These are phyloP conservation scores for Porites lobata DNA, from an alignment of 92 coral and sea anemone species.

Conservation along the genomic window DNA sequence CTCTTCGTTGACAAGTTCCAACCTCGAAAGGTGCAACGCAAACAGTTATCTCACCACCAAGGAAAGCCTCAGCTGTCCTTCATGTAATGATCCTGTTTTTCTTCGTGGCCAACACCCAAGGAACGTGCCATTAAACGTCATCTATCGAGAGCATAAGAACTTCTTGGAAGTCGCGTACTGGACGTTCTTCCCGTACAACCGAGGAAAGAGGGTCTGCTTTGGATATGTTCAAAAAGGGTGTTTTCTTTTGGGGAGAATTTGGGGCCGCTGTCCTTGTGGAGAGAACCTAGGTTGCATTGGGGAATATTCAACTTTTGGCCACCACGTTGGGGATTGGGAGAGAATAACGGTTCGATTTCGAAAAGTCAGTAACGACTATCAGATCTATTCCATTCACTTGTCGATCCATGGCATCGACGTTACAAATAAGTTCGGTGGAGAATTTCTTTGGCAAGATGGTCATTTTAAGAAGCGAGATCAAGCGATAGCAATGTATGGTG, in stretches of 20 bases:
- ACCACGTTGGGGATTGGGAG: conserved; percentile 35
- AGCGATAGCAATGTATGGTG: conserved; percentile 13
- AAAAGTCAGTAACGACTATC: conserved; percentile 16
- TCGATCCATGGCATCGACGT: background rate
- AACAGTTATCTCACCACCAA: background rate
- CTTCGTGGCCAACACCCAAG: conserved; percentile 42
- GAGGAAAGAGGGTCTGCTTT: conserved; percentile 60
- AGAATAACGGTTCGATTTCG: conserved; percentile 8
- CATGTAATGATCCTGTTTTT: conserved; percentile 17
- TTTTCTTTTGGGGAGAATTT: background rate
- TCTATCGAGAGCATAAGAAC: background rate
- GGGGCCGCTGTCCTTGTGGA: background rate
- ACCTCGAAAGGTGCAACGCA: background rate
- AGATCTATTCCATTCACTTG: conserved; percentile 15
- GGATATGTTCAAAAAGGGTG: background rate
- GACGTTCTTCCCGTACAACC: conserved; percentile 68
- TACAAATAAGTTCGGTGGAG: conserved; percentile 10
- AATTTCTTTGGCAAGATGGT: conserved; percentile 18
- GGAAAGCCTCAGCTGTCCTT: conserved; percentile 7
- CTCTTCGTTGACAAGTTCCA: background rate
- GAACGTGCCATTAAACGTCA: conserved; percentile 37
- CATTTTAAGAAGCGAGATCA: conserved; percentile 8
- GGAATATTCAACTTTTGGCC: conserved; percentile 18
- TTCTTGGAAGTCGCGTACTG: conserved; percentile 57
- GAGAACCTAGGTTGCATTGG: background rate